Conservation (phyloP, 1,140 invertebrate genomes). For the Mercenaria mercenaria region DNA sequence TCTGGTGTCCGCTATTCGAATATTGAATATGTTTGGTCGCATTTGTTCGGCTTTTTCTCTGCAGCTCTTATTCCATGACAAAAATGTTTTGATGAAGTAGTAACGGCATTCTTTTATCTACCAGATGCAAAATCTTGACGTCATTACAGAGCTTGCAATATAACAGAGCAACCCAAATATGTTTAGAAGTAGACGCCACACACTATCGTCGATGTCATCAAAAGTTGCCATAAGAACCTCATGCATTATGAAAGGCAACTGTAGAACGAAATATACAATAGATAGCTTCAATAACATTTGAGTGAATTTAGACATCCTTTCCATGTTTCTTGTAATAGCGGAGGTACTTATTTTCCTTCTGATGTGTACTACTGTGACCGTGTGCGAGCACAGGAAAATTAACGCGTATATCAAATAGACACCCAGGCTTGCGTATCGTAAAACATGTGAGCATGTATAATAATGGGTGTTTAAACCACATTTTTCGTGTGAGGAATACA, state of each 20-base stretch:
- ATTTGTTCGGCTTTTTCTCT: neutral
- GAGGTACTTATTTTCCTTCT: neutral
- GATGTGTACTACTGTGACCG: neutral
- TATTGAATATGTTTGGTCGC: no score
- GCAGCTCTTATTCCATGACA: neutral
- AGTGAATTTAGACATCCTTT: neutral
- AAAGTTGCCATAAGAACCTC: neutral
- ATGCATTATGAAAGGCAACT: neutral
- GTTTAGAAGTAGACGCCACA: neutral
- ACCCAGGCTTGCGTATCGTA: neutral
- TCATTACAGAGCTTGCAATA: neutral
- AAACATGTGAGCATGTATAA: neutral
- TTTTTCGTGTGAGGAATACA: neutral
- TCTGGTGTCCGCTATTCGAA: no score
- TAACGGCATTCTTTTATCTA: neutral
- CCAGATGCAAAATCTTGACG: neutral
- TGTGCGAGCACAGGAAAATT: neutral
- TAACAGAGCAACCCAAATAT: neutral
- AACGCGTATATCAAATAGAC: neutral
- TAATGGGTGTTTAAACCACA: neutral
- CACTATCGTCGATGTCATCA: neutral
- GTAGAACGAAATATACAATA: neutral
- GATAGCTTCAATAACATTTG: neutral
- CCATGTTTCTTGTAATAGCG: neutral
- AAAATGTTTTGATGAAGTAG: neutral